Evolutionary conservation across 1,140 invertebrate genomes (phyloP), one percentile per base, ranked within the genome.

Genomic region (Manduca sexta): DNA sequence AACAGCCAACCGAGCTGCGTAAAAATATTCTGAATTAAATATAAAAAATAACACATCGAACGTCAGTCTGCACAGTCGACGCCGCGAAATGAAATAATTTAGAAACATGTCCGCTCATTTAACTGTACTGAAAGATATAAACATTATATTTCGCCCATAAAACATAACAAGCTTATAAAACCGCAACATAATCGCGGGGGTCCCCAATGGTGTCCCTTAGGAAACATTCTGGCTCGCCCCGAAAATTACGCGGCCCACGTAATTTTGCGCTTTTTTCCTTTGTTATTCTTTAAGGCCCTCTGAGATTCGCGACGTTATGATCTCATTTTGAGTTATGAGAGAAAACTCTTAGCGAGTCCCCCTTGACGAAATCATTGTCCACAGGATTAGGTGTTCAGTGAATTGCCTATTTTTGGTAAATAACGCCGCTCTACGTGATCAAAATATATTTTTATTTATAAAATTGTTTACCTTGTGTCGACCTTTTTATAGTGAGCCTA

Each of bases 251-350:
- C 71, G 74, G 62, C 65, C 71, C 66, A 53, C 67, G 73, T 83
- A 83, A 83, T 83, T 79, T 79, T 75, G 72, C 72, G 69, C 67
- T 77, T 74, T 78, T 75, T 56, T 46, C 77, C 78, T 70, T 82
- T 80, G 73, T 80, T 82, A 80, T 78, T 79, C 72, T 74, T 82
- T 69, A 69, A 74, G 60, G 61, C 65, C 72, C 58, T 74, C 54
- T 56, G 76, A 77, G 76, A 70, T 73, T 80, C 54, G 74, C 69
- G 67, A 76, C 67, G 71, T 80, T 82, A 82, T 82, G 76, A 80
- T 80, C 78, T 78, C 78, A 80, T 82, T 81, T 74, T 80, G 68
- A 82, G 76, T 78, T 82, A 82, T 73, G 74, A 79, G 70, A 65
- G 70, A 74, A 78, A 77, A 74, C 71, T 75, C 73, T 74, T 68